Conservation (phyloP, 2,113 vertebrate genomes). For the Anguilla japonica region DNA sequence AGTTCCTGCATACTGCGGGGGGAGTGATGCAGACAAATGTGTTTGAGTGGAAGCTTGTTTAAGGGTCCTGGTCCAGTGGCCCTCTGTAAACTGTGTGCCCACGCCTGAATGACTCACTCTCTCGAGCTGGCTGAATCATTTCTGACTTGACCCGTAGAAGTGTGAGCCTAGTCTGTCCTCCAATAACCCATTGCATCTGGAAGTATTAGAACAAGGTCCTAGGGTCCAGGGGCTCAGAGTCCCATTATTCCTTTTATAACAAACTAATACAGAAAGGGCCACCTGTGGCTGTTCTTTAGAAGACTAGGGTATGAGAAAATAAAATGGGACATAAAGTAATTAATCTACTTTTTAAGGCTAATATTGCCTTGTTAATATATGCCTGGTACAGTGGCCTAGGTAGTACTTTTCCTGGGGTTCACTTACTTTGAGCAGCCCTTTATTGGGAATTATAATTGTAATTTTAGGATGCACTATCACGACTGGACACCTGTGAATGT, state of each 20-base stretch:
- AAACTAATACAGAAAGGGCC: constrained; percentile 1
- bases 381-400: background rate
- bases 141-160: constrained; percentile 15
- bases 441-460: background rate
- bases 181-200: constrained; percentile 54
- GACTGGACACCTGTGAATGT: no score
- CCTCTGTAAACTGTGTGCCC: constrained; percentile 32
- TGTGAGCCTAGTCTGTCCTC: constrained; percentile 38
- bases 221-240: constrained; percentile 34
- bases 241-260: constrained; percentile 28
- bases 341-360: background rate
- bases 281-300: background rate
- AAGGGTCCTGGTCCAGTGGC: constrained; percentile 21
- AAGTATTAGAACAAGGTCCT: constrained; percentile 32
- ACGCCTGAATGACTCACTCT: constrained; percentile 54
- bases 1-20: constrained; percentile 33
- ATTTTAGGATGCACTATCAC: background rate
- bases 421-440: background rate
- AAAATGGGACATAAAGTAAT: background rate
- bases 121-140: constrained; percentile 33
- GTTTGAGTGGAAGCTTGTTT: constrained; percentile 46
- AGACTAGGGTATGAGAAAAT: background rate
- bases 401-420: background rate
- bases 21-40: constrained; percentile 27
- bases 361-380: background rate